phyloP scores from a whole-genome alignment of 2,888 invertebrate genomes.

The Myopa tessellatipennis region DNA sequence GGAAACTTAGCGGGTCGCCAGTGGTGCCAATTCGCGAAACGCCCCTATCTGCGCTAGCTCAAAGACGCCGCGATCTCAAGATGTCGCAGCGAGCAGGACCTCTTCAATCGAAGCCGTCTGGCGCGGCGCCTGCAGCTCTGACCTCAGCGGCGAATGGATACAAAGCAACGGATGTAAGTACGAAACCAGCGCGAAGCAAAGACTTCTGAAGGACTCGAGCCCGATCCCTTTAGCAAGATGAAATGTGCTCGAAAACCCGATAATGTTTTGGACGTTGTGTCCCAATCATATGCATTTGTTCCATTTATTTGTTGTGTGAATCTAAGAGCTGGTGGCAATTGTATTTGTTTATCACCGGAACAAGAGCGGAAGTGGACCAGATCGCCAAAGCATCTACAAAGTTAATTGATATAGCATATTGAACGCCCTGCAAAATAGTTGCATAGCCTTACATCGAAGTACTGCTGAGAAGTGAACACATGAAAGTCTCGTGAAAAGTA shows the following conservation, averaged over 20 bases:
- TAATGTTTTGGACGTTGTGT: background rate
- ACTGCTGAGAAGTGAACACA: constrained; percentile 17
- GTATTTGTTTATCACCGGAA: background rate
- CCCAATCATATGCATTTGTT: no score
- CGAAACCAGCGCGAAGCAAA: no score
- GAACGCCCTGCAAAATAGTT: no score
- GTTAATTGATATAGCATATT: no score
- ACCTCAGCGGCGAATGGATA: background rate
- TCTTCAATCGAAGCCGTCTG: constrained; percentile 59
- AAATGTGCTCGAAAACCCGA: no score
- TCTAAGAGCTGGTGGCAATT: background rate
- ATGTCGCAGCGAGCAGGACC: constrained; percentile 64
- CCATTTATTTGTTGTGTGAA: background rate
- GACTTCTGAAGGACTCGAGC: no score
- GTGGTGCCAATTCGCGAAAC: constrained; percentile 44
- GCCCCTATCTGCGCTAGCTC: constrained; percentile 55
- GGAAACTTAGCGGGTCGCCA: constrained; percentile 49
- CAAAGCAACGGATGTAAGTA: constrained; percentile 8
- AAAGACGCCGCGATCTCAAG: constrained; percentile 56
- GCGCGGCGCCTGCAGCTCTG: constrained; percentile 50
- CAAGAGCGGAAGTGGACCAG: no score
- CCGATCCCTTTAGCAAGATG: no score
- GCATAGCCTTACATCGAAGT: background rate
- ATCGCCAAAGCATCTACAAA: no score
- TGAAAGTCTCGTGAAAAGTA: constrained; percentile 37